These are phyloP conservation scores for Drosophila fuyamai DNA, from an alignment of 1,140 invertebrate species.

Conservation along the genomic window DNA sequence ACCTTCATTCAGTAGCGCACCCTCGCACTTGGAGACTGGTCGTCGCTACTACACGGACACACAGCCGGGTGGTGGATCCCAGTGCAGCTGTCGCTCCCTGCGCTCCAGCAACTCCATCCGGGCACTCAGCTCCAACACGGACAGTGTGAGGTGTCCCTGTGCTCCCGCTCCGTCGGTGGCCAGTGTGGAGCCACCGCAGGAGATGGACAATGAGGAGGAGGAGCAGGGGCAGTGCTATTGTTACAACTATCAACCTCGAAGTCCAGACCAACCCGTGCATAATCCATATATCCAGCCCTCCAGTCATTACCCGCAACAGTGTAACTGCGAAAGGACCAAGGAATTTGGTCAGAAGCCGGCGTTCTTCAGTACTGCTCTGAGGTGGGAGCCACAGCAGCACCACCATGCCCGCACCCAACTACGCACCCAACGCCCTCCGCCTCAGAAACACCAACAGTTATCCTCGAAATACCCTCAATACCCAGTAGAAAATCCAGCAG, in stretches of 20 bases:
- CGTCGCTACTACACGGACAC: slow-evolving; percentile 38
- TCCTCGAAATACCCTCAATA: neutral
- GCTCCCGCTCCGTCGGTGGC: slow-evolving; percentile 26
- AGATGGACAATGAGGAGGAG: neutral
- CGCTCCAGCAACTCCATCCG: slow-evolving; percentile 18
- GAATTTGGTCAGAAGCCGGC: neutral
- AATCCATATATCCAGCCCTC: neutral
- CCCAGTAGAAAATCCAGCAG: neutral
- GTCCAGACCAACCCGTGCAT: neutral
- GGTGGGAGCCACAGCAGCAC: slow-evolving; percentile 13
- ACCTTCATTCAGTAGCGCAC: neutral
- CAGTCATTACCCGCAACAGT: neutral
- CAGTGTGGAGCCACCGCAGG: neutral
- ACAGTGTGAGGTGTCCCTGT: slow-evolving; percentile 17
- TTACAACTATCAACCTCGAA: neutral
- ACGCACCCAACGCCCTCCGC: neutral
- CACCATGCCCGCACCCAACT: slow-evolving; percentile 12
- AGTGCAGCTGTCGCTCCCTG: slow-evolving; percentile 8
- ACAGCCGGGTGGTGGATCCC: neutral
- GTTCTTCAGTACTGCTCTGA: neutral
- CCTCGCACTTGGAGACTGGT: neutral
- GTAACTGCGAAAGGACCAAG: neutral
- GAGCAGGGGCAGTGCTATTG: neutral
- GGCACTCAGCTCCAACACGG: slow-evolving; percentile 21
- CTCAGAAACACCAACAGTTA: neutral